Percentiles rank a stretch among this genome's conserved stretches.
Conservation (phyloP, 2,797 vertebrate genomes). For the Hemitrygon akajei region DNA sequence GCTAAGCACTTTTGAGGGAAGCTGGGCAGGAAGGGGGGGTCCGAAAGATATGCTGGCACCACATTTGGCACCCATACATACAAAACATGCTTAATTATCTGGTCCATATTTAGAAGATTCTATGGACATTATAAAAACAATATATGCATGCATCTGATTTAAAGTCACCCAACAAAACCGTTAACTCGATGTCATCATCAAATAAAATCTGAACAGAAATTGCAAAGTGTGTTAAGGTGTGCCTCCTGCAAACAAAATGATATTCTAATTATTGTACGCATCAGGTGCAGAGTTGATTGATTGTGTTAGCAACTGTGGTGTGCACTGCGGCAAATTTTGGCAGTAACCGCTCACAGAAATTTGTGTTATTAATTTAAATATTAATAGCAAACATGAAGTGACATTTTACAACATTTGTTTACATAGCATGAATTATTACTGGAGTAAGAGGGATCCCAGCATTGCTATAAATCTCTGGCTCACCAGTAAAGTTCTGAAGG, state of each 20-base stretch:
- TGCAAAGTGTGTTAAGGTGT: slow-evolving; percentile 44
- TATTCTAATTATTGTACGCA: slow-evolving; percentile 55
- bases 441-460: slow-evolving; percentile 62
- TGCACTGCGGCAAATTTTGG: slow-evolving; percentile 53
- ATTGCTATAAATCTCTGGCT: slow-evolving; percentile 49
- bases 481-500: slow-evolving; percentile 21
- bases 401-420: slow-evolving; percentile 84
- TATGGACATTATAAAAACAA: neutral
- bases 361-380: slow-evolving; percentile 76
- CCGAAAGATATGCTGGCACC: neutral
- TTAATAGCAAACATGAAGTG: slow-evolving; percentile 77
- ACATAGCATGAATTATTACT: slow-evolving; percentile 74
- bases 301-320: slow-evolving; percentile 56
- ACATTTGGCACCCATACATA: neutral
- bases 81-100: neutral
- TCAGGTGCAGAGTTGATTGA: slow-evolving; percentile 57
- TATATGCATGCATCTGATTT: neutral
- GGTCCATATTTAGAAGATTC: neutral
- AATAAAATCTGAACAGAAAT: slow-evolving; percentile 33
- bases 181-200: neutral
- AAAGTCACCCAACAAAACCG: neutral
- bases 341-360: slow-evolving; percentile 59
- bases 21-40: neutral
- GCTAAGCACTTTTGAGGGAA: neutral
- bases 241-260: slow-evolving; percentile 46